Conservation (phyloP, 2,888 invertebrate genomes). For the Pilophorus perplexus region DNA sequence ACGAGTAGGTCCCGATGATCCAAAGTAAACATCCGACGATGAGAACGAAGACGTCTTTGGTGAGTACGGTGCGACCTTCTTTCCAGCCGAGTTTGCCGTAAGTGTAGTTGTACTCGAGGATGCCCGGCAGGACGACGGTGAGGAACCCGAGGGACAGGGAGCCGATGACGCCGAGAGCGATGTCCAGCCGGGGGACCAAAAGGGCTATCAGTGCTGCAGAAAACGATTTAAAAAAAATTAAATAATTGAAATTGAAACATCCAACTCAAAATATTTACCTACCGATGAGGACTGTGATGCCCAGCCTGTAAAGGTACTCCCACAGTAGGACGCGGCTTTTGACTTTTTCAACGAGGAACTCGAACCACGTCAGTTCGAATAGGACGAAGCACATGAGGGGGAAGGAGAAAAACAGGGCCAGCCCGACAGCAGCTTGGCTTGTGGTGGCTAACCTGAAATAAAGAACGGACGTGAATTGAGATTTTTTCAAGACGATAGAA, state of each 20-base stretch:
- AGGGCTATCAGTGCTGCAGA: constrained; percentile 5
- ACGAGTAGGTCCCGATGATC: constrained; percentile 11
- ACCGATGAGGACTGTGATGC: constrained; percentile 13
- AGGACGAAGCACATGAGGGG: constrained; percentile 94
- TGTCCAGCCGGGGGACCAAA: constrained; percentile 13
- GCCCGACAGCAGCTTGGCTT: constrained; percentile 69
- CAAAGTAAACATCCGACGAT: constrained; percentile 1
- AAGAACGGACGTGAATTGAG: no score
- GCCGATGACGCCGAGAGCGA: constrained; percentile 9
- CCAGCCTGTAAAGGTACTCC: constrained; percentile 69
- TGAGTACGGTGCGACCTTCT: neutral
- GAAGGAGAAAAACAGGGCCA: constrained; percentile 86
- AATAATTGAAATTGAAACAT: neutral
- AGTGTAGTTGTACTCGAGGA: constrained; percentile 18
- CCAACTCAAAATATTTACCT: neutral
- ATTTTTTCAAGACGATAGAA: no score
- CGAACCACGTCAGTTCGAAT: constrained; percentile 86
- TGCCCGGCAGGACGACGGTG: constrained; percentile 1
- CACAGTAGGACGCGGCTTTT: constrained; percentile 55
- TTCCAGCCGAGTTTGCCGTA: constrained; percentile 3
- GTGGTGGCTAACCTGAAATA: constrained; percentile 63
- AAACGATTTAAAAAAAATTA: no score
- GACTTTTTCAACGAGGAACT: constrained; percentile 61
- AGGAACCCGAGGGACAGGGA: constrained; percentile 1
- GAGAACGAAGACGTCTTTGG: constrained; percentile 9